Evolutionary conservation across 2,797 vertebrate genomes (phyloP).

Genomic region (Leptatherina wallacei): DNA sequence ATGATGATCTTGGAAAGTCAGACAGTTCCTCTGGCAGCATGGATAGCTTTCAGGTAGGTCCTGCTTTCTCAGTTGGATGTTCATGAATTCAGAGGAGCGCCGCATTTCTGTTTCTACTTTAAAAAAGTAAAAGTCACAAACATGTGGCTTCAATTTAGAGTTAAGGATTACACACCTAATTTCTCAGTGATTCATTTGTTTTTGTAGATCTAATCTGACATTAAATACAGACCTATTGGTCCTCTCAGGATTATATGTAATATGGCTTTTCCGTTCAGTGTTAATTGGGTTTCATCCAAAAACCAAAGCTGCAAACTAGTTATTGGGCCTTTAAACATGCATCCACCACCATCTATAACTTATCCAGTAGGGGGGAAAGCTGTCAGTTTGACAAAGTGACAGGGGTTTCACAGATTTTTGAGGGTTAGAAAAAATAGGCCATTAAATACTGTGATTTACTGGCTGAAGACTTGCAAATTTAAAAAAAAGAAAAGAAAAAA

Average conservation of each 20-base stretch:
- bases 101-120: conserved; percentile 20
- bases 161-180: conserved; percentile 31
- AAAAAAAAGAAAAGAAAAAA: neutral
- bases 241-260: neutral
- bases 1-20: conserved; percentile 94
- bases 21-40: conserved; percentile 92
- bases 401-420: neutral
- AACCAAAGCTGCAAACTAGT: conserved; percentile 2
- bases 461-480: conserved; percentile 10
- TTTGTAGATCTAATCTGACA: conserved; percentile 25
- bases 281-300: neutral
- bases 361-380: neutral
- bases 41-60: conserved; percentile 93
- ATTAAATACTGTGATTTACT: conserved; percentile 1
- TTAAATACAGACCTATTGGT: conserved; percentile 13
- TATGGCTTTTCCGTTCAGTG: conserved; percentile 2
- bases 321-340: neutral
- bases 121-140: conserved; percentile 20
- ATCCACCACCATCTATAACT: conserved; percentile 5
- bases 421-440: neutral
- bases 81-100: conserved; percentile 2
- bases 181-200: conserved; percentile 30
- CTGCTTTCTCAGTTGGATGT: conserved; percentile 11
- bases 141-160: conserved; percentile 40
- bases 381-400: conserved; percentile 11